Conservation (phyloP, 2,888 invertebrate genomes). For the Macroteleia sp. region DNA sequence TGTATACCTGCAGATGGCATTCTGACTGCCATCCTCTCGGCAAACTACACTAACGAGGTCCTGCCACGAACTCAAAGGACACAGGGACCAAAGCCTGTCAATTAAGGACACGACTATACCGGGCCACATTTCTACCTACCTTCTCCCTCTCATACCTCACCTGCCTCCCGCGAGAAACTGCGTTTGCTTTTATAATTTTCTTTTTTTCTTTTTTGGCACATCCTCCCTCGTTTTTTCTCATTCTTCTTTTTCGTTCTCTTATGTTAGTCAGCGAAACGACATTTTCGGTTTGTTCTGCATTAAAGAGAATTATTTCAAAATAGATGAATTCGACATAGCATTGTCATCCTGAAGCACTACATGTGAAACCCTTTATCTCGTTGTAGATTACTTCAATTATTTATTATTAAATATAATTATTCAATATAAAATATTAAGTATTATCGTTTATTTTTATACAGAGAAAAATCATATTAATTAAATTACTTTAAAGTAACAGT, state of each 20-base stretch:
- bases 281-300: slow-evolving; percentile 43
- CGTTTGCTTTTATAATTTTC: slow-evolving; percentile 43
- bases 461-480: no score
- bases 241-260: slow-evolving; percentile 61
- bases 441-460: no score
- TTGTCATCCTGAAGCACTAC: background rate
- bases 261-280: slow-evolving; percentile 28
- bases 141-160: slow-evolving; percentile 54
- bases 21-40: slow-evolving; percentile 73
- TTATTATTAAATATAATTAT: no score
- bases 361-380: no score
- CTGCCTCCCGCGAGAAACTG: slow-evolving; percentile 18
- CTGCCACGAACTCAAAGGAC: slow-evolving; percentile 80
- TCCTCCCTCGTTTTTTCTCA: slow-evolving; percentile 38
- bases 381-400: no score
- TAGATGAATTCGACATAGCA: background rate
- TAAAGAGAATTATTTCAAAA: slow-evolving; percentile 11
- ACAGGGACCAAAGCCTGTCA: slow-evolving; percentile 81
- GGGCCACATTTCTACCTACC: slow-evolving; percentile 82
- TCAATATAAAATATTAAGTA: no score
- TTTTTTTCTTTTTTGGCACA: slow-evolving; percentile 46
- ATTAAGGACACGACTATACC: slow-evolving; percentile 83
- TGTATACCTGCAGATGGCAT: slow-evolving; percentile 74
- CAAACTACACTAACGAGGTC: slow-evolving; percentile 78
- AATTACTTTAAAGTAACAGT: no score